Evolutionary conservation across 2,888 invertebrate species (phyloP).

Genomic region (Phoronis australis): DNA sequence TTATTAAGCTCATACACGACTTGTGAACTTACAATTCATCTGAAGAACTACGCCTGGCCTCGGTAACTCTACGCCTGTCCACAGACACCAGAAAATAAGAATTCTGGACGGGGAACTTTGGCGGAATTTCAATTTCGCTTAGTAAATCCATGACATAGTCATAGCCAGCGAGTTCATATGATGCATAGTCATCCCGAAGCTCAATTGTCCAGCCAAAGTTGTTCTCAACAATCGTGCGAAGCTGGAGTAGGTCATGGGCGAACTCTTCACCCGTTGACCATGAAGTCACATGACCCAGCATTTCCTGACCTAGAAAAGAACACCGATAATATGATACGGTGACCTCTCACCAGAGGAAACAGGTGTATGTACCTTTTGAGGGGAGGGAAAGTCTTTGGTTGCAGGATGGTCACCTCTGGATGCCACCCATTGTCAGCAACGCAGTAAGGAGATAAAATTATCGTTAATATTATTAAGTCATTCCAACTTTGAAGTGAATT

Average conservation of each 20-base stretch:
- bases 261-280: conserved; percentile 90
- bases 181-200: conserved; percentile 52
- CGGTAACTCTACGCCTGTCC: conserved; percentile 35
- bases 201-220: conserved; percentile 55
- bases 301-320: conserved; percentile 17
- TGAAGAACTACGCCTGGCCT: too few relatives aligned
- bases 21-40: too few relatives aligned
- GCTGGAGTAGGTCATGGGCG: conserved; percentile 54
- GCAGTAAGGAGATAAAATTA: too few relatives aligned
- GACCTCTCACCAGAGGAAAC: too few relatives aligned
- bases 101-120: conserved; percentile 69
- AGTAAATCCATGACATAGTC: conserved; percentile 90
- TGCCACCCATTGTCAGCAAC: too few relatives aligned
- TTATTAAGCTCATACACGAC: too few relatives aligned
- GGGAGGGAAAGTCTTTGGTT: too few relatives aligned
- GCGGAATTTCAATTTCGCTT: conserved; percentile 83
- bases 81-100: conserved; percentile 53
- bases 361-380: too few relatives aligned
- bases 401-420: too few relatives aligned
- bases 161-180: conserved; percentile 77
- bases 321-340: too few relatives aligned
- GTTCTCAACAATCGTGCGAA: conserved; percentile 5
- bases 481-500: too few relatives aligned
- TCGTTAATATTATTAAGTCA: too few relatives aligned
- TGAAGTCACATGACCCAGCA: conserved; percentile 78